A percentile compares a stretch with the other conserved stretches of the same genome.
These are phyloP conservation scores for Bostrychus sinensis DNA, from an alignment of 2,113 vertebrate genomes.

Conservation along the genomic window DNA sequence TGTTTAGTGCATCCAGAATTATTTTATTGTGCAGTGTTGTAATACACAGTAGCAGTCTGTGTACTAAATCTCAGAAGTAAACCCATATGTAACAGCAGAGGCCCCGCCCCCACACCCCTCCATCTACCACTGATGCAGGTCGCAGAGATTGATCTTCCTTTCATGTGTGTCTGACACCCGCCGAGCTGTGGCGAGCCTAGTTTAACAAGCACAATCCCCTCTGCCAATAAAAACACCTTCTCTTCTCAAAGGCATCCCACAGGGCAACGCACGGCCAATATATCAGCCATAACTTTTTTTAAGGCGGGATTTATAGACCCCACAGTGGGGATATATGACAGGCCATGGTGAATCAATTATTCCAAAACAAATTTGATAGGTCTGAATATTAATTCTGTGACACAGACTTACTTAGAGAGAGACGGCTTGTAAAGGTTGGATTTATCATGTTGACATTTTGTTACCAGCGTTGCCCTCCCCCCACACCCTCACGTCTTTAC, in stretches of 20 bases:
- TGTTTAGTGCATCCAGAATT: too few species aligned
- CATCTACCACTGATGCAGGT: conserved; percentile 62
- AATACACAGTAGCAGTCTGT: conserved; percentile 10
- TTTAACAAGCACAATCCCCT: conserved; percentile 72
- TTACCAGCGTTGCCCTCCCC: conserved; percentile 51
- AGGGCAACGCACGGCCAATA: conserved; percentile 46
- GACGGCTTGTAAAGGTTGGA: conserved; percentile 81
- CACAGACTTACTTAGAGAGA: conserved; percentile 68
- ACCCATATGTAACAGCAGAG: conserved; percentile 45
- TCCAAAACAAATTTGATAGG: conserved; percentile 79
- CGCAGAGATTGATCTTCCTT: conserved; percentile 66
- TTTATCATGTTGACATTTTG: conserved; percentile 86
- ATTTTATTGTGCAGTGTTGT: conserved; percentile 7
- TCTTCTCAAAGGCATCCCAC: conserved; percentile 44
- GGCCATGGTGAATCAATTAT: conserved; percentile 74
- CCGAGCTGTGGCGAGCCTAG: conserved; percentile 55
- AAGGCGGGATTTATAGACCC: conserved; percentile 76
- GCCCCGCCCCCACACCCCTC: conserved; percentile 38
- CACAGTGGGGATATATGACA: conserved; percentile 64
- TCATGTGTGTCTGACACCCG: conserved; percentile 46
- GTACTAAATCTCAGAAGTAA: conserved; percentile 32
- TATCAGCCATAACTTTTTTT: conserved; percentile 71
- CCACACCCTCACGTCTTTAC: conserved; percentile 22
- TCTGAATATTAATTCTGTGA: conserved; percentile 81
- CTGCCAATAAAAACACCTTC: conserved; percentile 65